Evolutionary conservation across 2,888 invertebrate genomes (phyloP).

Genomic region (Glyphotaelius pellucidus): DNA sequence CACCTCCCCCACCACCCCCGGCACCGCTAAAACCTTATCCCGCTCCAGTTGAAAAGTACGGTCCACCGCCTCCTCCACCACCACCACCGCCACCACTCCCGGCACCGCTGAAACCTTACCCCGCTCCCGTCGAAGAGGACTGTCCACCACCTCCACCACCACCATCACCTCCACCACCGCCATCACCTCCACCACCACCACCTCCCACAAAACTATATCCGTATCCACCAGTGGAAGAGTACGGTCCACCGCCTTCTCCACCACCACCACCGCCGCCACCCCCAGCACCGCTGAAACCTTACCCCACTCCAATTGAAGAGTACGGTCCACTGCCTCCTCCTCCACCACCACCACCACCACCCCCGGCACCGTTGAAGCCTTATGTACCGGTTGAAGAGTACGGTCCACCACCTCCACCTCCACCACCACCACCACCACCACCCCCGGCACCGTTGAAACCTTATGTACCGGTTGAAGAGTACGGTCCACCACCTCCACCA

Average conservation of each 20-base stretch:
- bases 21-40: constrained; percentile 49
- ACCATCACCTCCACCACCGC: constrained; percentile 38
- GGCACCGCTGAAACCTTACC: background rate
- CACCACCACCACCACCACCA: constrained; percentile 58
- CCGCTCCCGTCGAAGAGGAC: no score
- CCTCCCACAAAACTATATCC: constrained; percentile 64
- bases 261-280: constrained; percentile 57
- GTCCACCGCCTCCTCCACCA: constrained; percentile 55
- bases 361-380: constrained; percentile 23
- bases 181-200: background rate
- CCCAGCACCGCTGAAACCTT: constrained; percentile 38
- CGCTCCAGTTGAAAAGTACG: no score
- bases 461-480: constrained; percentile 45
- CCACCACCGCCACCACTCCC: constrained; percentile 60
- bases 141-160: constrained; percentile 39
- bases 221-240: constrained; percentile 46
- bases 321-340: constrained; percentile 31
- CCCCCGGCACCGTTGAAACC: constrained; percentile 35
- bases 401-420: constrained; percentile 52
- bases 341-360: background rate
- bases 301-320: constrained; percentile 32
- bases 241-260: constrained; percentile 50
- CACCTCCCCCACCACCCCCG: constrained; percentile 51
- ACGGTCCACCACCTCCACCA: constrained; percentile 24
- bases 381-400: constrained; percentile 49